Evolutionary conservation across 2,113 vertebrate genomes (phyloP), one percentile per base, ranked within the genome.

Genomic region (Saguinus midas): DNA sequence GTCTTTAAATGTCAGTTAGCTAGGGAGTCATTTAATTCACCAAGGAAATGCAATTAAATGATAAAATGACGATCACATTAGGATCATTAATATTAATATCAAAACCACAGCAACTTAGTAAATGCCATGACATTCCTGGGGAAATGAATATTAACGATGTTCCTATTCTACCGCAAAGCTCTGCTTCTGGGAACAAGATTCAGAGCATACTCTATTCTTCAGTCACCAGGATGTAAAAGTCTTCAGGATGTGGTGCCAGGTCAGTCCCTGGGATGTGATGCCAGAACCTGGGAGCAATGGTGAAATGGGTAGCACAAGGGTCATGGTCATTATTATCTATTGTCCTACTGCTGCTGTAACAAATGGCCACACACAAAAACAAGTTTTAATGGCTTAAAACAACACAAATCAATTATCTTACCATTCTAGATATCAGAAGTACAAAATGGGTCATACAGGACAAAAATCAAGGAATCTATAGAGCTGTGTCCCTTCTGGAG

Each of bases 1-100:
- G 25, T 73, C 97, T 96, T 96, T 97, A 95, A 97, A 96, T 97
- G 97, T 86, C 96, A 97, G 45, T 97, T 95, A 91, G 45, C 64
- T 78, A 96, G 14, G 32, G 68, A 96, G 78, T 98, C 90, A 97
- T 96, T 92, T 40, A 43, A 92, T 91, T 94, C 96, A 81, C 57
- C 20, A 52, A 78, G 76, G 91, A 96, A 97, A 93, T 55, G 43
- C 97, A 92, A 97, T 95, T 95, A 97, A 96, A 98, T 91, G 82
- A 83, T 88, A 91, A 87, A 96, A 97, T 12, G 93, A 81, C 68
- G 89, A 97, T 98, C 97, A 58, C 87, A 90, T 83, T 87, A 92
- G 89, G 73, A 64, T 82, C 7, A 8, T 80, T 96, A 96, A 72
- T 86, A 40, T 72, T 97, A 96, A 98, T 85, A 95, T 85, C 48